These are phyloP conservation scores for Enoplosus armatus DNA, from an alignment of 2,797 vertebrate genomes.

Conservation along the genomic window DNA sequence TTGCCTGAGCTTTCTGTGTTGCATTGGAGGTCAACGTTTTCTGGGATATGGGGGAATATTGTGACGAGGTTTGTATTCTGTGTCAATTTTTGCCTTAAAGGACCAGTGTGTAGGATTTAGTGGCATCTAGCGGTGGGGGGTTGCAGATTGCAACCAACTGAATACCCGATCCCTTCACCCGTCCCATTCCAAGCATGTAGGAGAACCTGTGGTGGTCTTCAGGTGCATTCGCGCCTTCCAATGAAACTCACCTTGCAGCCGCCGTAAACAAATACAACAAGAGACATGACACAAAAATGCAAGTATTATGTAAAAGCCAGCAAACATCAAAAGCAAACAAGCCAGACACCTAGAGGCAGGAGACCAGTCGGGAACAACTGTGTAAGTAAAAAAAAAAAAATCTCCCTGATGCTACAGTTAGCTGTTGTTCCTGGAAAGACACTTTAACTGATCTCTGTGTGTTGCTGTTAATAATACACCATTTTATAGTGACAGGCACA, in stretches of 20 bases:
- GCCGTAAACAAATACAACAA: background rate
- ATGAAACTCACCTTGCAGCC: slow-evolving; percentile 1
- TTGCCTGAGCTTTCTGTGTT: slow-evolving; percentile 3
- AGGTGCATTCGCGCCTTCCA: too few relatives aligned
- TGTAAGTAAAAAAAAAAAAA: slow-evolving; percentile 8
- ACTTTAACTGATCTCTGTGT: slow-evolving; percentile 48
- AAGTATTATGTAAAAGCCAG: slow-evolving; percentile 8
- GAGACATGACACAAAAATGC: background rate
- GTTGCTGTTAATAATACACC: slow-evolving; percentile 56
- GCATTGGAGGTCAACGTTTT: background rate
- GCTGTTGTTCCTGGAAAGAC: slow-evolving; percentile 32
- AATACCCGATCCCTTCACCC: too few relatives aligned
- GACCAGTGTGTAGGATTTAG: too few relatives aligned
- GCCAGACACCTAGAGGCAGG: background rate
- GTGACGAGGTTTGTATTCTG: background rate
- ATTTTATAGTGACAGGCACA: slow-evolving; percentile 56
- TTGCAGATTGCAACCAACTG: too few relatives aligned
- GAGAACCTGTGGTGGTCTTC: too few relatives aligned
- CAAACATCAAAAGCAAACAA: slow-evolving; percentile 20
- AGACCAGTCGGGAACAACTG: background rate
- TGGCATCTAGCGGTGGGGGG: too few relatives aligned
- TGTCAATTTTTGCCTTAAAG: background rate
- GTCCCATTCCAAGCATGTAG: too few relatives aligned
- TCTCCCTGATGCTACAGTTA: slow-evolving; percentile 6
- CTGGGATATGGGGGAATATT: background rate